phyloP scores from a whole-genome alignment of 2,113 vertebrate genomes.

The Natator depressus region DNA sequence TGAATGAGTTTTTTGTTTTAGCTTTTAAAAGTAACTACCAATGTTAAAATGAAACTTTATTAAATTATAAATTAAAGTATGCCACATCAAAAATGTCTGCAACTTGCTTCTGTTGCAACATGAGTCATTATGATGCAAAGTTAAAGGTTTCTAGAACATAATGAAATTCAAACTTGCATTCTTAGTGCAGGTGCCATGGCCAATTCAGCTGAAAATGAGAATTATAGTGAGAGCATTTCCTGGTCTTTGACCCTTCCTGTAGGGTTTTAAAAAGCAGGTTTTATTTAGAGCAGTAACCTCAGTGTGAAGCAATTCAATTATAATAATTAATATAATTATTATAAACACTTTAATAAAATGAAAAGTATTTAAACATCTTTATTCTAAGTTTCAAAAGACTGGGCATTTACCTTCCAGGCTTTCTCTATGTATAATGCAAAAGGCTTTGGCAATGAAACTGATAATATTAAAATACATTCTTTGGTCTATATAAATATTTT shows the following conservation, averaged over 20 bases:
- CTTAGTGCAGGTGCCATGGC: slow-evolving; percentile 71
- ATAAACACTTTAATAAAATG: slow-evolving; percentile 62
- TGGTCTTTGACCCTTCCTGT: slow-evolving; percentile 80
- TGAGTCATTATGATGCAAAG: slow-evolving; percentile 79
- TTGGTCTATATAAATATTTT: slow-evolving; percentile 28
- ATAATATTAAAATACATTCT: slow-evolving; percentile 55
- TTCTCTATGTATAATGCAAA: slow-evolving; percentile 51
- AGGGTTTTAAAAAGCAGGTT: slow-evolving; percentile 76
- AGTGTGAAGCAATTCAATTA: slow-evolving; percentile 69
- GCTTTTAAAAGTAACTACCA: slow-evolving; percentile 68
- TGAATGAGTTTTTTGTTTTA: slow-evolving; percentile 60
- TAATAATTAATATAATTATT: too few relatives aligned
- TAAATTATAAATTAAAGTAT: slow-evolving; percentile 76
- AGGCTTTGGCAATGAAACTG: slow-evolving; percentile 42
- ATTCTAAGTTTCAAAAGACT: slow-evolving; percentile 68
- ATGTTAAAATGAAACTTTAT: slow-evolving; percentile 73
- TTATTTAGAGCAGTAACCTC: slow-evolving; percentile 76
- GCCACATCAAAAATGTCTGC: slow-evolving; percentile 61
- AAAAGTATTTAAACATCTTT: slow-evolving; percentile 71
- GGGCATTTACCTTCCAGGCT: slow-evolving; percentile 58
- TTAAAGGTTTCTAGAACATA: slow-evolving; percentile 77
- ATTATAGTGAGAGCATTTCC: slow-evolving; percentile 77
- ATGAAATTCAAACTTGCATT: slow-evolving; percentile 80
- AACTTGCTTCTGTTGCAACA: slow-evolving; percentile 69
- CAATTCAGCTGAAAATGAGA: slow-evolving; percentile 81